A percentile compares a stretch with the other conserved stretches of the same genome.
Conservation (phyloP, 2,113 vertebrate genomes). For the Amazona guildingii region DNA sequence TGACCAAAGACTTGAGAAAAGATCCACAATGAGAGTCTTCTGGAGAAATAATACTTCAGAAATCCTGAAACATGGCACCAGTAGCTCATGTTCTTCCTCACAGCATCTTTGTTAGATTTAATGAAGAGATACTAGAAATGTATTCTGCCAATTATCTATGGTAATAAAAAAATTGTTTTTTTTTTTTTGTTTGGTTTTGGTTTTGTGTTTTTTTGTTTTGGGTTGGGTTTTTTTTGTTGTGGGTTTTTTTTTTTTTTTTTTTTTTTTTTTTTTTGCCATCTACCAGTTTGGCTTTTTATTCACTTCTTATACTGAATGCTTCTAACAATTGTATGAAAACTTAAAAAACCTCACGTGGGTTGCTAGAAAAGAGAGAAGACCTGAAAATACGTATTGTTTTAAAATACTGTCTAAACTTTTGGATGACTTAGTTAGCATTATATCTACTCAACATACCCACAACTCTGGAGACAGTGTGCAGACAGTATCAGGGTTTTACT, state of each 20-base stretch:
- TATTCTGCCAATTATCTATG: neutral
- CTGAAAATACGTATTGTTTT: neutral
- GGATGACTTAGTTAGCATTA: neutral
- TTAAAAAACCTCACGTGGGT: neutral
- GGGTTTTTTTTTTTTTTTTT: neutral
- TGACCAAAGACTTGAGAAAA: neutral
- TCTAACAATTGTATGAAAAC: neutral
- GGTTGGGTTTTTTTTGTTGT: neutral
- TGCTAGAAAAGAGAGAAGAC: neutral
- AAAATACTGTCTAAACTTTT: neutral
- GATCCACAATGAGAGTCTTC: neutral
- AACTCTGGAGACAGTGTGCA: neutral
- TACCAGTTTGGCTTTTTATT: neutral
- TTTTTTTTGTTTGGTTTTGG: neutral
- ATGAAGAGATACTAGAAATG: neutral
- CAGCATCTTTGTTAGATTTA: neutral
- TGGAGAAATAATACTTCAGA: neutral
- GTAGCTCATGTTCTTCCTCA: neutral
- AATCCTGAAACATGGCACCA: accelerated
- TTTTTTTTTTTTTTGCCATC: neutral
- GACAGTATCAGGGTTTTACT: neutral
- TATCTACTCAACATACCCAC: neutral
- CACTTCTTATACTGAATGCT: neutral
- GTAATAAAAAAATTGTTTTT: neutral
- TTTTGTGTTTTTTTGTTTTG: neutral